Base-by-base conservation (phyloP, 2,113 vertebrate species). In the Coptodon rendalli region DNA sequence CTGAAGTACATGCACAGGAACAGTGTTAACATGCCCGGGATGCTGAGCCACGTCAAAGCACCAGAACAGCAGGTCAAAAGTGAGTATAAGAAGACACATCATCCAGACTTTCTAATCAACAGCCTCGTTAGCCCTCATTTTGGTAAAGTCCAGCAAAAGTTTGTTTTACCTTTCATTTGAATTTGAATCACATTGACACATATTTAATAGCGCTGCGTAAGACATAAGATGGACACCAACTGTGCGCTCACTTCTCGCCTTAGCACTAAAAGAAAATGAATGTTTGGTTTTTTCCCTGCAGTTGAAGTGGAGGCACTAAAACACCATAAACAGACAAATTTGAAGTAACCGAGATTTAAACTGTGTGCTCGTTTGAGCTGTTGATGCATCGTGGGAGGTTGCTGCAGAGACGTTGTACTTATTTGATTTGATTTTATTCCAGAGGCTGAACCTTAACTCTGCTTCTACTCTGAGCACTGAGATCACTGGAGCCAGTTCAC, bases 11-110 rank as follows among this genome's bases (percentile, higher is more conserved):
- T 99, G 94, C 99, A 99, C 96, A 97, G 99, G 89, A 99, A 99
- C 92, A 99, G 98, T 0, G 98, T 99, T 80, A 99, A 98, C 96
- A 99, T 99, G 98, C 98, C 99, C 0, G 98, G 99, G 24, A 99
- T 99, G 98, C 97, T 99, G 93, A 99, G 98, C 3, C 99, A 99
- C 40, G 97, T 98, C 94, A 99, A 99, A 93, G 99, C 98, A 9
- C 98, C 99, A 1, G 99, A 99, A 38, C 99, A 99, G 53, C 99
- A 99, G 96, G 99, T 99, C 45, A 99, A 99, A 96, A 99, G 99
- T 98, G 95, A 97, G 98, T 95, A 53, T 48, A 40, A 17, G 52
- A 40, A 13, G 79, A 48, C 22, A 13, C 16, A 13, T n/a, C 29
- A 52, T 78, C 6, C 27, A 52, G 27, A 34, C 6, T 29, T 48